Base-by-base conservation (phyloP, 1,140 invertebrate genomes). In the Phymorhynchus buccinoides region DNA sequence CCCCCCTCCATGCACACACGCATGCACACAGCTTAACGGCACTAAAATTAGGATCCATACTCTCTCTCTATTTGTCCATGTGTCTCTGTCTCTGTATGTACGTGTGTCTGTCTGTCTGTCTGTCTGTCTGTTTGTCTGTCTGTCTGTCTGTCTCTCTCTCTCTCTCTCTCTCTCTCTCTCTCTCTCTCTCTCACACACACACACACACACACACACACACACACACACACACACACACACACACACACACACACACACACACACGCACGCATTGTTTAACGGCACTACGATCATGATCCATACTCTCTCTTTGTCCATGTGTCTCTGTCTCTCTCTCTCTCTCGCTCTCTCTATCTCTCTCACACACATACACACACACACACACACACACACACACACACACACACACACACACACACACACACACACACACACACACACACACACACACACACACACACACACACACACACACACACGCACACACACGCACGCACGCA, bases 401-500 rank as follows among this genome's bases (percentile, higher is more conserved):
- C 2, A 52, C 48, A 52, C 48, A 52, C 48, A 0, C 68, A 1
- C 68, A 30, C 68, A 1, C 68, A 30, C 68, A 30, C 68, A 30
- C 68, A 30, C 68, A 27, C 68, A 30, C 68, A 30, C 68, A 30
- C 68, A 30, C 68, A 30, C 35, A 14, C 68, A 30, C 68, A 14
- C 68, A 30, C 32, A 30, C 68, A 30, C 68, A 30, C 68, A 35
- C 68, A 35, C 68, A 35, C 35, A 35, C 68, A 73, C 68, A 73
- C 32, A 73, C 68, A 73, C 68, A 73, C 68, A 73, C 68, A 73
- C 32, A 73, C 68, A 73, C 68, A 73, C 68, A 73, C n/a, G 37
- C n/a, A 73, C 32, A 32, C 68, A 73, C 68, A 73, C n/a, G 30
- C 32, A 35, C 68, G 37, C 68, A 73, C 32, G 30, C 32, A 32